Base-by-base conservation (phyloP, 2,888 invertebrate genomes). In the Ormyrus nitidulus region DNA sequence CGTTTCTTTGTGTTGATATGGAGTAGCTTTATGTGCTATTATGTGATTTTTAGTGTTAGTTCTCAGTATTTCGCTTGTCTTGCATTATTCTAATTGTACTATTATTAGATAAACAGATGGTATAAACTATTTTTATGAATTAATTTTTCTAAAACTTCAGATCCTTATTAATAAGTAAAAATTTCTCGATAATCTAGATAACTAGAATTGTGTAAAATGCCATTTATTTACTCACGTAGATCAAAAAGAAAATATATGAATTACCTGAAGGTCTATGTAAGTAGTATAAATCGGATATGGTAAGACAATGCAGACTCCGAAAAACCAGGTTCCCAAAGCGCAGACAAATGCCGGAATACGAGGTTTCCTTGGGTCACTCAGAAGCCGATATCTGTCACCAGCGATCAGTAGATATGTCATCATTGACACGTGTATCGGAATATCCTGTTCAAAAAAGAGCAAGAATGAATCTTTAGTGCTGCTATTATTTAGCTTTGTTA, bases 231-330 rank as follows among this genome's bases (percentile, higher is more conserved):
- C 1, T 19, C 19, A 19, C 19, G 19, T 19, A 19, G 1, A 19
- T 19, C 19, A 19, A 19, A 19, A 19, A 19, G 19, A 19, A 19
- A 2, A 19, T 19, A 19, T 19, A 19, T 34, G n/a, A 48, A 53
- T 77, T 89, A 93, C 94, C 92, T 92, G 94, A 73, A 95, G 91
- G 88, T 95, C 94, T 78, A 94, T 92, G 89, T 94, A 95, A 80
- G 93, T 93, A 77, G 94, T 94, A 89, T 95, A 95, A 83, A 95
- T 93, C 62, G 94, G 94, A 91, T 94, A 94, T 0, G 95, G 95
- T 82, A 95, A 90, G 0, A 94, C 95, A 77, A 95, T 93, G 86
- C 95, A 94, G 85, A 94, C 92, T 13, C 95, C 93, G 62, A 93
- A 93, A 13, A 95, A 92, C 95, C 95, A 95, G n/a, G 94, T 92